Conservation (phyloP, 2,113 vertebrate genomes). For the Heloderma charlesbogerti region DNA sequence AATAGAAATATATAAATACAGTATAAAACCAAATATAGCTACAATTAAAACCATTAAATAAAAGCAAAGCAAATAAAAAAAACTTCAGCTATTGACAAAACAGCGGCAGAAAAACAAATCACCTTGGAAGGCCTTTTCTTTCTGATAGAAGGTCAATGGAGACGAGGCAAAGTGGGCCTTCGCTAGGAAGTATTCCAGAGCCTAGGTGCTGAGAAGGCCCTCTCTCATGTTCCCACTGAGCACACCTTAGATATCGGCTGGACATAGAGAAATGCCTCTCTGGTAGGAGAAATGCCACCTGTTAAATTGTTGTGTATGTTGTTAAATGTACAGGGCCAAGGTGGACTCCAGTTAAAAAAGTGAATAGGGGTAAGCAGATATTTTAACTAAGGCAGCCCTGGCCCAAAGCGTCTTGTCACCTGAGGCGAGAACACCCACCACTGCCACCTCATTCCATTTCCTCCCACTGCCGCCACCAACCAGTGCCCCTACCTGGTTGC, state of each 20-base stretch:
- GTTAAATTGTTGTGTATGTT: background rate
- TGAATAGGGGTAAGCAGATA: background rate
- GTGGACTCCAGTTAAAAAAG: background rate
- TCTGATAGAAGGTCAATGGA: background rate
- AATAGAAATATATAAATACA: background rate
- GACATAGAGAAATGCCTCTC: background rate
- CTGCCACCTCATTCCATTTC: too few relatives aligned
- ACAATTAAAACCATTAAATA: background rate
- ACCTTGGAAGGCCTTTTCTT: background rate
- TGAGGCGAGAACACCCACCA: too few relatives aligned
- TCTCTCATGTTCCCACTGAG: background rate
- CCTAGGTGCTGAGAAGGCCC: background rate
- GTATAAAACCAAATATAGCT: background rate
- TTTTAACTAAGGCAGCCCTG: background rate
- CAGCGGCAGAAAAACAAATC: background rate
- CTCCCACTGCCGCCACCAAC: too few relatives aligned
- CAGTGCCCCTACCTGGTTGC: too few relatives aligned
- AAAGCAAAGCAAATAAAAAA: background rate
- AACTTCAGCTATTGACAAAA: background rate
- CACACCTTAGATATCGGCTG: background rate
- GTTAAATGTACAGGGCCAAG: background rate
- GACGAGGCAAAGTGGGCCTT: too few relatives aligned
- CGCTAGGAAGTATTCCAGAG: background rate
- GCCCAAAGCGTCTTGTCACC: too few relatives aligned
- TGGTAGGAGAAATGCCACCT: background rate